A percentile compares a stretch with the other conserved stretches of the same genome.
phyloP scores from a whole-genome alignment of 30 jellyfish, hydroid and myxozoan genomes.

The Aurelia coerulea region DNA sequence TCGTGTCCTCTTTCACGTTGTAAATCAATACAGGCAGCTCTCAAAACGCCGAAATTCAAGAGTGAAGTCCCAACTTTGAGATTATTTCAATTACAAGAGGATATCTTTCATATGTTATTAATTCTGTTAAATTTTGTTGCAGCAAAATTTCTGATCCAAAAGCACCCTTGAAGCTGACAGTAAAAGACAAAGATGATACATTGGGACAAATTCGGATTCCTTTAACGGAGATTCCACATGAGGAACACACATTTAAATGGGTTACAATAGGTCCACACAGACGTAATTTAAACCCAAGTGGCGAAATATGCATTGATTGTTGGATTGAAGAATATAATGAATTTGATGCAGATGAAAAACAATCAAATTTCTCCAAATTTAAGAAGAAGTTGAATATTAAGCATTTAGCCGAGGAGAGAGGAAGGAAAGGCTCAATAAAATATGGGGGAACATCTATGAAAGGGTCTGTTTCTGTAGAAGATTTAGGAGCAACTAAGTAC shows the following conservation, averaged over 20 bases:
- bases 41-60: too few species aligned
- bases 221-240: conserved; percentile 82
- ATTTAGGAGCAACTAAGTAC: conserved; percentile 53
- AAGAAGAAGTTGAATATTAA: conserved; percentile 53
- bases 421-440: conserved; percentile 56
- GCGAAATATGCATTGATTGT: conserved; percentile 91
- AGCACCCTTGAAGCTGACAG: conserved; percentile 76
- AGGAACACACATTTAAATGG: conserved; percentile 93
- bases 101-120: neutral
- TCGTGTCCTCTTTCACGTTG: too few species aligned
- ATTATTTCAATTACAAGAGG: neutral
- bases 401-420: conserved; percentile 34
- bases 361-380: conserved; percentile 49
- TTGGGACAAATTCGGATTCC: conserved; percentile 89
- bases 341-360: conserved; percentile 39
- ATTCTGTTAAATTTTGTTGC: neutral
- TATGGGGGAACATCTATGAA: conserved; percentile 75
- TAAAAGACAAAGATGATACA: conserved; percentile 91
- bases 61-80: neutral
- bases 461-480: conserved; percentile 94
- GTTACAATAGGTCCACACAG: conserved; percentile 89
- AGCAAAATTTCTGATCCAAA: conserved; percentile 83
- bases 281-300: conserved; percentile 74
- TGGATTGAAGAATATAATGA: conserved; percentile 89
- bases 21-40: too few species aligned